These are phyloP conservation scores for Drosophila nikananu DNA, from an alignment of 1,140 invertebrate genomes.

Conservation along the genomic window DNA sequence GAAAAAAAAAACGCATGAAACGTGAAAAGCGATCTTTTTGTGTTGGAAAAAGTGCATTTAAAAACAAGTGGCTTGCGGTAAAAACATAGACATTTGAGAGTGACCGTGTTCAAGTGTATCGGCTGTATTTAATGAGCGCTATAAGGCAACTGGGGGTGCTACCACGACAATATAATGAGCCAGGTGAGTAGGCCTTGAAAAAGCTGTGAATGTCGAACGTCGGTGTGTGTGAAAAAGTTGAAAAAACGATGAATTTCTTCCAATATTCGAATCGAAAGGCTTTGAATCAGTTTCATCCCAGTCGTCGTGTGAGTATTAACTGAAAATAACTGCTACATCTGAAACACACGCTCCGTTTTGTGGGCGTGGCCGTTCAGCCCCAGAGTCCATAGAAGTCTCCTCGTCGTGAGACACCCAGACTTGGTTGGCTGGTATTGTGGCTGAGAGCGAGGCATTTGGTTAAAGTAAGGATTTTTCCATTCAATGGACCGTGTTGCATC, in stretches of 20 bases:
- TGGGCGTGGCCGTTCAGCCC: constrained; percentile 72
- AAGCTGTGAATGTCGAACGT: constrained; percentile 78
- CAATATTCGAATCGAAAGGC: constrained; percentile 65
- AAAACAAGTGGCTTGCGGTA: constrained; percentile 68
- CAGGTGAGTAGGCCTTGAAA: constrained; percentile 85
- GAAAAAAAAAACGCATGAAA: constrained; percentile 63
- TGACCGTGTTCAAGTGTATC: constrained; percentile 61
- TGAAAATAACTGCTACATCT: constrained; percentile 46
- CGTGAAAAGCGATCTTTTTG: constrained; percentile 73
- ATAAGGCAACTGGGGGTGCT: constrained; percentile 75
- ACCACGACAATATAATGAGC: constrained; percentile 84
- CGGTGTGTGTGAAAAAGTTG: constrained; percentile 64
- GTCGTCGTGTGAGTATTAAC: constrained; percentile 71
- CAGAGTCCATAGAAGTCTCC: constrained; percentile 61
- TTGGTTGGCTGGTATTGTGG: constrained; percentile 19
- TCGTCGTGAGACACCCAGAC: constrained; percentile 61
- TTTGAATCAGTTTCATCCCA: constrained; percentile 63
- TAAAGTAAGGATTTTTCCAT: constrained; percentile 49
- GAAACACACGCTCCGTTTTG: constrained; percentile 40
- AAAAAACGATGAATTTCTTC: constrained; percentile 72
- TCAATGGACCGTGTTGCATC: constrained; percentile 72
- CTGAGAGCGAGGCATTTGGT: constrained; percentile 36
- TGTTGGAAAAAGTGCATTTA: constrained; percentile 78
- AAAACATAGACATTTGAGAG: constrained; percentile 70
- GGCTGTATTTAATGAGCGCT: constrained; percentile 80